These are phyloP conservation scores for Tortrix viridana DNA, from an alignment of 2,888 invertebrate genomes.

Conservation along the genomic window DNA sequence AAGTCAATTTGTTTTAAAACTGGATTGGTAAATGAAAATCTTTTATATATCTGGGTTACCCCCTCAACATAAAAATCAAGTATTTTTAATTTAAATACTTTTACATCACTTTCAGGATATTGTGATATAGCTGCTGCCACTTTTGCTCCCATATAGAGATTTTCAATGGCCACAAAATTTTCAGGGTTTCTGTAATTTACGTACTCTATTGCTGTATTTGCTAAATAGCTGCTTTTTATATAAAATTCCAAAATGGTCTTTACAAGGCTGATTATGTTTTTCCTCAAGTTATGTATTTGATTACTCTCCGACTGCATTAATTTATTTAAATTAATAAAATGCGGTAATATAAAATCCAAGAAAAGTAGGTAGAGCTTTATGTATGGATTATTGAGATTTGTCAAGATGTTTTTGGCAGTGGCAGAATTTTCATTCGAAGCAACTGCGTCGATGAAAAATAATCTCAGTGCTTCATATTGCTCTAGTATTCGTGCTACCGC, in stretches of 20 bases:
- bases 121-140: neutral
- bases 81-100: conserved; percentile 5
- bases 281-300: conserved; percentile 7
- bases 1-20: conserved; percentile 4
- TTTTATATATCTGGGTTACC: neutral
- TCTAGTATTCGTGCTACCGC: no score
- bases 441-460: no score
- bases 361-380: conserved; percentile 35
- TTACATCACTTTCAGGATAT: conserved; percentile 5
- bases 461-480: no score
- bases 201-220: neutral
- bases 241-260: conserved; percentile 5
- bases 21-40: conserved; percentile 1
- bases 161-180: neutral
- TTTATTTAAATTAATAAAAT: conserved; percentile 14
- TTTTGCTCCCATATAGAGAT: conserved; percentile 16
- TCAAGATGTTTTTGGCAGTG: no score
- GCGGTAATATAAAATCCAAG: conserved; percentile 12
- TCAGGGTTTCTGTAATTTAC: conserved; percentile 3
- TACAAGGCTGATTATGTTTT: neutral
- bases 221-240: neutral
- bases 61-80: neutral
- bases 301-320: no score
- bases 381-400: neutral
- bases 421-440: no score